These are phyloP conservation scores for Phymastichus coffea DNA, from an alignment of 1,140 invertebrate genomes.

Conservation along the genomic window DNA sequence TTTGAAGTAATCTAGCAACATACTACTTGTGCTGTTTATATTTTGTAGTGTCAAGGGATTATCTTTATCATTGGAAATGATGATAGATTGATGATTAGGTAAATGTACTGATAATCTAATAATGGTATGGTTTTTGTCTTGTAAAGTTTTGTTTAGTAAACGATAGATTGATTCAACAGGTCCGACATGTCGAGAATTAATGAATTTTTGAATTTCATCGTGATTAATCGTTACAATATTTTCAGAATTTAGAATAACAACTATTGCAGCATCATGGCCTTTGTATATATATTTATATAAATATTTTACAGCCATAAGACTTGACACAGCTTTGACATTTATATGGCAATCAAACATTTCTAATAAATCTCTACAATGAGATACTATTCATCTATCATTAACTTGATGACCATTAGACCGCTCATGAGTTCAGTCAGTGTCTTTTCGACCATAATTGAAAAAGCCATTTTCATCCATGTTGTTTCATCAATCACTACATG, in stretches of 20 bases:
- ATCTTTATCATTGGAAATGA: too few relatives aligned
- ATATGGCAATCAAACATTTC: slow-evolving; percentile 2
- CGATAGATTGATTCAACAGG: too few relatives aligned
- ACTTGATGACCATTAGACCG: not conserved
- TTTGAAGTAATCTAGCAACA: too few relatives aligned
- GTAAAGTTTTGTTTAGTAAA: too few relatives aligned
- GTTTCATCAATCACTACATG: slow-evolving; percentile 39
- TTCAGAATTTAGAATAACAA: too few relatives aligned
- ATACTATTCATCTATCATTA: slow-evolving; percentile 16
- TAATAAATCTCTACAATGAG: slow-evolving; percentile 10
- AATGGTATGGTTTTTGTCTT: too few relatives aligned
- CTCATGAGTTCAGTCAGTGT: not conserved
- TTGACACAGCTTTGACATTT: slow-evolving; percentile 6
- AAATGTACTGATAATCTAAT: too few relatives aligned
- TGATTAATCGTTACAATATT: too few relatives aligned
- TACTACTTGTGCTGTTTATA: too few relatives aligned
- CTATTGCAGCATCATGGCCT: slow-evolving; percentile 5
- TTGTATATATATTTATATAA: slow-evolving; percentile 11
- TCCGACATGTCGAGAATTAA: slow-evolving; percentile 2
- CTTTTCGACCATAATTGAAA: not conserved
- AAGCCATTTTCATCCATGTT: slow-evolving; percentile 6
- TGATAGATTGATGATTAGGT: too few relatives aligned
- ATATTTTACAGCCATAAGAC: not conserved
- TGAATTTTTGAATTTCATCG: too few relatives aligned
- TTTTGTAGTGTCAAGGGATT: too few relatives aligned